Base-by-base conservation (phyloP, 2,888 invertebrate species). In the Buathra laborator region DNA sequence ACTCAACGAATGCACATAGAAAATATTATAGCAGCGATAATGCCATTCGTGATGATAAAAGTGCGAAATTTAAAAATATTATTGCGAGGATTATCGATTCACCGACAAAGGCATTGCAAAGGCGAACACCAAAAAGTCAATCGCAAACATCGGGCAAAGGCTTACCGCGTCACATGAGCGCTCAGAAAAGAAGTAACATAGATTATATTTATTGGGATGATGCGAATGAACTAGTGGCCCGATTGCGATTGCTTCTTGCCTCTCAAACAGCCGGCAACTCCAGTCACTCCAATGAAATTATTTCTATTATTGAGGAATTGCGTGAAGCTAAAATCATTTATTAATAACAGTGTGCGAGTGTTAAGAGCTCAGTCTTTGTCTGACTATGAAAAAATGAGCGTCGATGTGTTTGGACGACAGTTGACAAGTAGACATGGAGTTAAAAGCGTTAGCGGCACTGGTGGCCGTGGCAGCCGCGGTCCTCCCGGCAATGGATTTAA, bases 11-110 rank as follows among this genome's bases (percentile, higher is more conserved):
- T 24, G 66, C 43, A 0, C 70, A 87, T 84, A 74, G 67, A 83
- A 87, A 86, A 66, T 70, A 79, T 66, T 87, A 85, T 44, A 32
- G 32, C 0, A 10, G 53, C 19, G 68, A 82, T 51, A 66, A 32
- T 10, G 43, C 44, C 29, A 24, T 84, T 24, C 70, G 75, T 37
- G 44, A 56, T 12, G 19, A 51, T 44, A 77, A 66, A 12, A 37
- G 29, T 19, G 10, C 6, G 0, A 85, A 83, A 68, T 85, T 81
- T 10, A 74, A 75, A 64, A 76, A 51, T 66, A 51, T 76, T 0
- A 76, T 76, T 19, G 12, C 76, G 3, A 43, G 9, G 3, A 59
- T 59, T n/a, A 56, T 56, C 3, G 24, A 9, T 56, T 24, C 19
- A 24, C 56, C 56, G 16, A 7, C 3, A 1, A 59, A 14, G 12